Conservation (phyloP, 2,797 vertebrate species). For the Sciaenops ocellatus region DNA sequence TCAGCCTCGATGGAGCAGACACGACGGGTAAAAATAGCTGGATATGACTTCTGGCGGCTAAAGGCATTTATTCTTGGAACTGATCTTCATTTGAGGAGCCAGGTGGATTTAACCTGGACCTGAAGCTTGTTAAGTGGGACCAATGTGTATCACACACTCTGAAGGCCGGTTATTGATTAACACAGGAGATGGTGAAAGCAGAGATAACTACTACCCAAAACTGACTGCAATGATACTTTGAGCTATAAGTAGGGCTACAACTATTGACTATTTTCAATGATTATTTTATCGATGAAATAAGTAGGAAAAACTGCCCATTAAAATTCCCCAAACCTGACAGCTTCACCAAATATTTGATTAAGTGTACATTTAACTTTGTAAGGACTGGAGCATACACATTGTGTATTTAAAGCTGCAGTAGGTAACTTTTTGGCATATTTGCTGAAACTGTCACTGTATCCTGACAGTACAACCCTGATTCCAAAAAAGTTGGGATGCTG, state of each 20-base stretch:
- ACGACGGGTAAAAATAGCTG: constrained; percentile 25
- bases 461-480: too few relatives aligned
- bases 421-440: too few relatives aligned
- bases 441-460: too few relatives aligned
- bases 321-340: neutral
- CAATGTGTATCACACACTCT: constrained; percentile 10
- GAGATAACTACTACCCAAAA: neutral
- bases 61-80: constrained; percentile 30
- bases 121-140: constrained; percentile 43
- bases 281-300: neutral
- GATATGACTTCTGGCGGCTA: constrained; percentile 21
- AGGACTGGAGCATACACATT: too few relatives aligned
- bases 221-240: neutral
- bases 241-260: neutral
- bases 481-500: too few relatives aligned
- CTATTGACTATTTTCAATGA: neutral
- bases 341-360: neutral
- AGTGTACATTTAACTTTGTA: too few relatives aligned
- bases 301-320: neutral
- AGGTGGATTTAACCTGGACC: constrained; percentile 43
- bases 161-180: constrained; percentile 21
- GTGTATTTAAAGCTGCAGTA: too few relatives aligned
- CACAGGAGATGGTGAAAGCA: constrained; percentile 2
- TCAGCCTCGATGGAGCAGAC: neutral
- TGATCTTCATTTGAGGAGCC: constrained; percentile 23